phyloP scores from a whole-genome alignment of 2,888 invertebrate species.

The Clunio marinus region DNA sequence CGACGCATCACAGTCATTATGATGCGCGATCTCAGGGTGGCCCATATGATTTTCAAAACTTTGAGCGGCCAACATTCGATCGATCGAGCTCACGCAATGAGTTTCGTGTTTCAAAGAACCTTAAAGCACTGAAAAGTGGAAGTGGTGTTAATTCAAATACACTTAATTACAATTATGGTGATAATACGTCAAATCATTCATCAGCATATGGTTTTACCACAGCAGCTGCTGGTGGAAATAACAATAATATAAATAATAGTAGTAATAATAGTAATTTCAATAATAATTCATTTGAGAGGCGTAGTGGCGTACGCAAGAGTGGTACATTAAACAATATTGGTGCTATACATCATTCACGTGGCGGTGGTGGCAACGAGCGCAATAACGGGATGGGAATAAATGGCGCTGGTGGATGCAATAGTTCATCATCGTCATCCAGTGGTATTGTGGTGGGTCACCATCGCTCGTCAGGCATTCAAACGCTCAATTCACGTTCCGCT shows the following conservation, averaged over 20 bases:
- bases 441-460: slow-evolving; percentile 27
- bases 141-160: slow-evolving; percentile 28
- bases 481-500: slow-evolving; percentile 42
- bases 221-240: slow-evolving; percentile 37
- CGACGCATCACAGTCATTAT: slow-evolving; percentile 41
- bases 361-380: slow-evolving; percentile 31
- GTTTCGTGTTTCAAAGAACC: slow-evolving; percentile 42
- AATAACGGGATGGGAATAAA: slow-evolving; percentile 2
- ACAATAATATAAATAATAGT: slow-evolving; percentile 36
- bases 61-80: slow-evolving; percentile 59
- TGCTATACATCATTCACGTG: slow-evolving; percentile 41
- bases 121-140: slow-evolving; percentile 41
- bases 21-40: slow-evolving; percentile 12
- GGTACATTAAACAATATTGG: slow-evolving; percentile 49
- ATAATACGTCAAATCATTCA: slow-evolving; percentile 46
- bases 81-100: slow-evolving; percentile 43
- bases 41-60: slow-evolving; percentile 55
- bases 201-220: slow-evolving; percentile 41
- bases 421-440: slow-evolving; percentile 41
- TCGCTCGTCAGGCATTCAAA: slow-evolving; percentile 42
- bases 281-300: slow-evolving; percentile 49
- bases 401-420: slow-evolving; percentile 40
- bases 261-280: slow-evolving; percentile 41
- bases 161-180: slow-evolving; percentile 39
- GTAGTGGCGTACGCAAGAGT: slow-evolving; percentile 48